Base-by-base conservation (phyloP, 1,140 invertebrate genomes). In the Anthonomus grandis region DNA sequence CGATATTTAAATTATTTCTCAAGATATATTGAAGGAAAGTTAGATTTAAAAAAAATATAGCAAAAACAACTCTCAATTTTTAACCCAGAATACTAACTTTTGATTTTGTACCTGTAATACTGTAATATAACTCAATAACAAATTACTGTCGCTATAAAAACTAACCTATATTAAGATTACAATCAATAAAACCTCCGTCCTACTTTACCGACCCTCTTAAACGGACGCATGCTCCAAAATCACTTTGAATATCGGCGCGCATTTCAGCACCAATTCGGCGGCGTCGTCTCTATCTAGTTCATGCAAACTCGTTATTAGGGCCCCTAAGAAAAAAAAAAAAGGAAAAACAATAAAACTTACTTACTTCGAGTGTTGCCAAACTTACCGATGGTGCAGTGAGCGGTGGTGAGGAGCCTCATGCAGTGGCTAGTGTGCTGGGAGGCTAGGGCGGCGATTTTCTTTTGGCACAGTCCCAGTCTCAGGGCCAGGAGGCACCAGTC, bases 401-500 rank as follows among this genome's bases (percentile, higher is more conserved):
- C 65, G 13, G 66, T 64, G 5, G 64, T 66, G 13, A 75, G 50
- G 17, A 75, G 60, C 36, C 71, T 63, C 65, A 68, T 66, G 0
- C 72, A 74, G 51, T 72, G 71, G 64, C 71, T 74, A 31, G 65
- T 62, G 58, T 73, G 69, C 46, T 65, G 68, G 23, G 68, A 66
- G 51, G 72, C 69, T 45, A 74, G 57, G 9, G 72, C 67, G 22
- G 70, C 73, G 42, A 75, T 73, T 27, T 65, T 67, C 39, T 74
- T 70, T 51, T 74, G 71, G 27, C 59, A 65, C 6, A 87, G 73
- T 18, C 87, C 88, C 22, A 92, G 72, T 55, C 83, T 78, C 1
- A 92, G 82, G 3, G 89, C 89, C 22, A 93, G 70, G 49, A 93
- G 76, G 70, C 87, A 90, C 90, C 90, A 92, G 69, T 93, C 90